Evolutionary conservation across 2,113 vertebrate species (phyloP).

Genomic region (Pelecanus crispus): DNA sequence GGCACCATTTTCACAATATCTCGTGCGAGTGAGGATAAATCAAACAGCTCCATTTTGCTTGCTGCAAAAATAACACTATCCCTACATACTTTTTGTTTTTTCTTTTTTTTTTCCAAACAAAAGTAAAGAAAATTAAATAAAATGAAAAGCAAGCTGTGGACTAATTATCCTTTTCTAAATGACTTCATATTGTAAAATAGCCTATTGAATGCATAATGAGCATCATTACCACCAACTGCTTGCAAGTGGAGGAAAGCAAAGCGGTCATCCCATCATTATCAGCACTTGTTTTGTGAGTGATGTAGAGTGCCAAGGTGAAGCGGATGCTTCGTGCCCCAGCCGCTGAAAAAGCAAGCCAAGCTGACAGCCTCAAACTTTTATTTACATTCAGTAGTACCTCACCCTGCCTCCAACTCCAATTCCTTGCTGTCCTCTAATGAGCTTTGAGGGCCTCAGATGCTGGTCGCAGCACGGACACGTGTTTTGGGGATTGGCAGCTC

Average conservation of each 20-base stretch:
- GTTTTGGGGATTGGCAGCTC: not conserved
- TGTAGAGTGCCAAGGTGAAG: constrained; percentile 2
- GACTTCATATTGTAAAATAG: constrained; percentile 64
- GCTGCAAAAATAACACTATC: constrained; percentile 55
- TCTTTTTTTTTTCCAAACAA: not conserved
- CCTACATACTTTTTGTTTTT: not conserved
- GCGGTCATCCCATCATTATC: constrained; percentile 27
- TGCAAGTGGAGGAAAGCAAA: constrained; percentile 5
- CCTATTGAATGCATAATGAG: constrained; percentile 51
- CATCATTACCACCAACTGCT: constrained; percentile 42
- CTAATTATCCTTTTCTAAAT: constrained; percentile 70
- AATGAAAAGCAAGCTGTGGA: constrained; percentile 64
- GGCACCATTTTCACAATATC: constrained; percentile 42
- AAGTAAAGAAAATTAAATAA: constrained; percentile 73
- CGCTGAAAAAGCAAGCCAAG: not conserved
- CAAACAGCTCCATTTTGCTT: constrained; percentile 48
- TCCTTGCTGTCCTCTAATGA: not conserved
- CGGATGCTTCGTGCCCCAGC: not conserved
- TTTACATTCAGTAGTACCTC: not conserved
- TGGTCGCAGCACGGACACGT: not conserved
- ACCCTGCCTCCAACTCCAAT: not conserved
- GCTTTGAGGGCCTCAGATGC: not conserved
- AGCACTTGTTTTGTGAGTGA: not conserved
- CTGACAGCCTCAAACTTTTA: not conserved
- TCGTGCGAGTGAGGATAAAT: constrained; percentile 28